Base-by-base conservation (phyloP, 2,113 vertebrate genomes). In the Oreochromis spilurus region DNA sequence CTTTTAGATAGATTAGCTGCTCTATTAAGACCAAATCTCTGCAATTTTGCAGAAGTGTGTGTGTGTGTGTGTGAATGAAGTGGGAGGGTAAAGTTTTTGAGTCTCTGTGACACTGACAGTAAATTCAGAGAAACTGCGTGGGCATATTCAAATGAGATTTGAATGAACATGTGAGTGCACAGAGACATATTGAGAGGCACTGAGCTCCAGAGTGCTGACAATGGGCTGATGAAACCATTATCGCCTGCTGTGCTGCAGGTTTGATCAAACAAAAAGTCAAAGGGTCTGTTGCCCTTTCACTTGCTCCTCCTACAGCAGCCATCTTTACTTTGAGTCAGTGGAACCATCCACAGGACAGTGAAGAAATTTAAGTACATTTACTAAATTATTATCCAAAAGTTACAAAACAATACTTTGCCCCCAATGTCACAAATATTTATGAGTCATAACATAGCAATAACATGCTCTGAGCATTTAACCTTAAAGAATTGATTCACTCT, bases 171-270 rank as follows among this genome's bases (percentile, higher is more conserved):
- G 43, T 17, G 43, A 26, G 36, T 34, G 53, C 83, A 48, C 70
- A 77, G 48, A 80, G 50, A 54, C 55, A 43, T 79, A 79, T 65
- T 53, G 62, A 48, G 43, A 45, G 52, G 58, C 83, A 62, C 54
- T 52, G 6, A 50, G 62, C 34, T 45, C 60, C 72, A 87, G 85
- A 89, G 58, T 85, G 91, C 90, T 92, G 93, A 93, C 88, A 90
- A 79, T 10, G 40, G 58, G 70, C 79, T 4, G 67, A 89, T 91
- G 75, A 84, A 93, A 88, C 89, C 55, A 75, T 38, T 78, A 78
- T 17, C 77, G 81, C 85, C 88, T 82, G 84, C 83, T 86, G 12
- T 70, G 84, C 83, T 29, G 77, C 85, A 92, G 84, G 65, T 83
- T 58, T 87, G 87, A 87, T 29, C 80, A 91, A 83, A 88, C 31